phyloP scores from a whole-genome alignment of 2,113 vertebrate genomes.

The Eonycteris spelaea region DNA sequence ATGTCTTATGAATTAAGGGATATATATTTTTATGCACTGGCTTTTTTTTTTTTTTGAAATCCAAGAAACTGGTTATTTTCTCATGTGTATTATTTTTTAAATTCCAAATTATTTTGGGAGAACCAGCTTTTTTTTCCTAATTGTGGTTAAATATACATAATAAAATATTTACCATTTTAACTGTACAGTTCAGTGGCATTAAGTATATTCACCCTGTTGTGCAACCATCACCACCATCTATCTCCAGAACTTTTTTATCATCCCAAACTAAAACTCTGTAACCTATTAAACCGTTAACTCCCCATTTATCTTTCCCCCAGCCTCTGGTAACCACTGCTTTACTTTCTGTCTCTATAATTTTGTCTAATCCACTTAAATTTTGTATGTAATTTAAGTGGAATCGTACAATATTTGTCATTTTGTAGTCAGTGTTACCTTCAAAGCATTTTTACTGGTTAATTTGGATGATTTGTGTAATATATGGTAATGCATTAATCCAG shows the following conservation, averaged over 20 bases:
- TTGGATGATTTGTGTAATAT: background rate
- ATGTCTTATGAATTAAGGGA: background rate
- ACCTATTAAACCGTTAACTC: background rate
- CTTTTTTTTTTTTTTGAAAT: conserved; percentile 32
- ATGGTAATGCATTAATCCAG: background rate
- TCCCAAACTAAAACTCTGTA: background rate
- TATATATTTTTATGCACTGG: background rate
- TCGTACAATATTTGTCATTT: background rate
- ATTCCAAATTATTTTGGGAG: background rate
- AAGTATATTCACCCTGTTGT: background rate
- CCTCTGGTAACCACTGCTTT: background rate
- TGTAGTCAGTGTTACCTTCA: background rate
- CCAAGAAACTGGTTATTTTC: background rate
- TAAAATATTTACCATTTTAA: background rate
- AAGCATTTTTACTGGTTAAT: background rate
- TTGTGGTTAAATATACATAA: background rate
- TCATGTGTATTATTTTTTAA: conserved; percentile 9
- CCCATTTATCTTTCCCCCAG: background rate
- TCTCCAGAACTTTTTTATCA: background rate
- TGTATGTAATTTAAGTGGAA: background rate
- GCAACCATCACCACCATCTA: background rate
- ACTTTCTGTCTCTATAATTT: background rate
- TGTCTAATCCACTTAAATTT: background rate
- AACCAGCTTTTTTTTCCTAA: conserved; percentile 14
- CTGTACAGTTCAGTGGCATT: background rate